Percentiles rank a stretch among this genome's conserved stretches.
Evolutionary conservation across 1,140 invertebrate genomes (phyloP).

Genomic region (Eueides isabella): DNA sequence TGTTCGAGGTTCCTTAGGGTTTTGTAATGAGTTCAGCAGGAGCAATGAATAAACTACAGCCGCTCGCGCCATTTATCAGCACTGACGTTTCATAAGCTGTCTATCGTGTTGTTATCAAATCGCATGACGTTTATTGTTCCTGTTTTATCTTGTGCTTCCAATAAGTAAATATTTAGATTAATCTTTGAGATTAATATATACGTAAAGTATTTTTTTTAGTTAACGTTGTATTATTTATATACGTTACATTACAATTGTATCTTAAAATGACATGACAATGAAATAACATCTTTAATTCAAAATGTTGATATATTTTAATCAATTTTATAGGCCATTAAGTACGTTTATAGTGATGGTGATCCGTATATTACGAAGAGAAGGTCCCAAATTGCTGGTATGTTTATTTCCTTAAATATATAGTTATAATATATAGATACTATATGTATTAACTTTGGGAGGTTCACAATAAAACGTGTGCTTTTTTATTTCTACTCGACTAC

Average conservation of each 20-base stretch:
- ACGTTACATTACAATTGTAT: too few relatives aligned
- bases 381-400: neutral
- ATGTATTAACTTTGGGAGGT: too few relatives aligned
- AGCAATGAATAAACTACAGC: constrained; percentile 34
- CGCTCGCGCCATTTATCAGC: constrained; percentile 61
- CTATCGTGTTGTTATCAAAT: constrained; percentile 67
- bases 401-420: neutral
- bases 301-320: neutral
- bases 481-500: too few relatives aligned
- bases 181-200: too few relatives aligned
- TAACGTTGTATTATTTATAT: too few relatives aligned
- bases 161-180: too few relatives aligned
- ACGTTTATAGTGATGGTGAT: neutral
- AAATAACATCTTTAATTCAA: neutral
- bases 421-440: too few relatives aligned
- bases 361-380: neutral
- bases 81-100: constrained; percentile 57
- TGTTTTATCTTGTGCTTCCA: too few relatives aligned
- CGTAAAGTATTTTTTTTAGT: too few relatives aligned
- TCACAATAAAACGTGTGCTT: too few relatives aligned
- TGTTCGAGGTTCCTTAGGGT: constrained; percentile 17
- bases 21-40: constrained; percentile 25
- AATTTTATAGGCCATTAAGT: neutral
- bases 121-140: constrained; percentile 53
- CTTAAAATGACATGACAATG: neutral